Conservation (phyloP, 2,797 vertebrate species). For the Takifugu rubripes region DNA sequence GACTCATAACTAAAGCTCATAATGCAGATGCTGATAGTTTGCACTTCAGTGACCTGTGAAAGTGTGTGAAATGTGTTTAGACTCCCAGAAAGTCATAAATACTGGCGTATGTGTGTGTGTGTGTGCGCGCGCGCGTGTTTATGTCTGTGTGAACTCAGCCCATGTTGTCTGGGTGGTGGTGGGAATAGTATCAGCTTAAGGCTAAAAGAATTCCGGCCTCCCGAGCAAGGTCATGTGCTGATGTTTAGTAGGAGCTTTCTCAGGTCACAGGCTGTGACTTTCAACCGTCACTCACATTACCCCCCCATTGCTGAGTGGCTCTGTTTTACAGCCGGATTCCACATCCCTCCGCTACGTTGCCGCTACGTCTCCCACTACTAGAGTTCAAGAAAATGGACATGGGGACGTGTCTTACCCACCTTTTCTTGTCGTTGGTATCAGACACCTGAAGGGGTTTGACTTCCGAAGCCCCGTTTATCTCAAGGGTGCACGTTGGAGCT, state of each 20-base stretch:
- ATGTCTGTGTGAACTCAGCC: constrained; percentile 47
- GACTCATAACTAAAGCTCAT: constrained; percentile 7
- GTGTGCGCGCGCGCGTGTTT: constrained; percentile 11
- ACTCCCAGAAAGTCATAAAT: constrained; percentile 39
- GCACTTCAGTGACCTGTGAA: constrained; percentile 28
- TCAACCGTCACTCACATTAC: constrained; percentile 67
- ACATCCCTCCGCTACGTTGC: constrained; percentile 56
- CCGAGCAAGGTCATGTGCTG: constrained; percentile 74
- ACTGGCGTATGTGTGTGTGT: constrained; percentile 27
- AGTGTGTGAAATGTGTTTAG: constrained; percentile 19
- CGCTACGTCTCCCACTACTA: constrained; percentile 47
- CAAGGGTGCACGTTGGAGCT: not conserved
- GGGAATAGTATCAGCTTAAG: constrained; percentile 72
- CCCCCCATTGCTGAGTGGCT: constrained; percentile 54
- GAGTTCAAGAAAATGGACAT: constrained; percentile 30
- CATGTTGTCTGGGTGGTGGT: constrained; percentile 57
- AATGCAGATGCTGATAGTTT: constrained; percentile 25
- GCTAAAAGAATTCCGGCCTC: constrained; percentile 70
- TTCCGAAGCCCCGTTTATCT: too few species aligned
- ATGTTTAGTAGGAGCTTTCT: constrained; percentile 76
- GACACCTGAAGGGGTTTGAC: too few species aligned
- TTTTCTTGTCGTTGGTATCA: too few species aligned
- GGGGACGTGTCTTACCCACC: too few species aligned
- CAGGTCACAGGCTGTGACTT: constrained; percentile 71
- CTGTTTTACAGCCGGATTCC: constrained; percentile 53